Percentiles rank a stretch among this genome's conserved stretches.
These are phyloP conservation scores for Drosophila lutescens DNA, from an alignment of 2,888 invertebrate genomes.

Conservation along the genomic window DNA sequence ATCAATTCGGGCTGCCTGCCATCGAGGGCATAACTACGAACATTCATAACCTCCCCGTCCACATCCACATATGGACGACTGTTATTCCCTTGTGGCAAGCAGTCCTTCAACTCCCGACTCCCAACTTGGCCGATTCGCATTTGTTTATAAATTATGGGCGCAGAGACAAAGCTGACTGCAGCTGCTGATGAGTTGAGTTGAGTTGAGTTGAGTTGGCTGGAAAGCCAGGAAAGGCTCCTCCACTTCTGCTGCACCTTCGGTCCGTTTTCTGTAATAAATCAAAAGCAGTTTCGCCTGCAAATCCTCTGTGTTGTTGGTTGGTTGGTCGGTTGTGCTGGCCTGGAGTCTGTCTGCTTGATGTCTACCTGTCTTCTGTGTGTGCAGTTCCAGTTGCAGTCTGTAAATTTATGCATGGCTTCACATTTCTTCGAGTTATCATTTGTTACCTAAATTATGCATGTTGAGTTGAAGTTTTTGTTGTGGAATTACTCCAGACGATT, in stretches of 20 bases:
- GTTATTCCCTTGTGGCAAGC: slow-evolving; percentile 35
- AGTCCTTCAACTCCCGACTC: neutral
- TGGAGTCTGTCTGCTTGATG: slow-evolving; percentile 37
- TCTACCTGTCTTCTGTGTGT: slow-evolving; percentile 33
- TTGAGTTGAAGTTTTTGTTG: slow-evolving; percentile 77
- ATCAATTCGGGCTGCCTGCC: slow-evolving; percentile 35
- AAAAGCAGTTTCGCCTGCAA: slow-evolving; percentile 72
- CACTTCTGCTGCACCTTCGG: slow-evolving; percentile 15
- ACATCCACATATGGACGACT: slow-evolving; percentile 28
- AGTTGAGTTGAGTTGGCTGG: slow-evolving; percentile 40
- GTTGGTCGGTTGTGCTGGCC: slow-evolving; percentile 5
- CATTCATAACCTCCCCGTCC: slow-evolving; percentile 31
- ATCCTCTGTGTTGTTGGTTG: slow-evolving; percentile 56
- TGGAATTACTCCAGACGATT: slow-evolving; percentile 71
- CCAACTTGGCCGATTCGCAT: slow-evolving; percentile 35
- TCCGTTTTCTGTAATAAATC: slow-evolving; percentile 72
- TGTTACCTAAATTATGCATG: slow-evolving; percentile 77
- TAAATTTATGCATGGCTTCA: slow-evolving; percentile 83
- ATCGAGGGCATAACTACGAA: slow-evolving; percentile 34
- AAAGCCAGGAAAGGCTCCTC: slow-evolving; percentile 32
- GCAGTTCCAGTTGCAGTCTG: slow-evolving; percentile 44
- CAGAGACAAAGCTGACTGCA: slow-evolving; percentile 65
- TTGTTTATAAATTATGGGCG: slow-evolving; percentile 79
- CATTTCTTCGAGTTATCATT: slow-evolving; percentile 82
- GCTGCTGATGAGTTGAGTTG: slow-evolving; percentile 68